Evolutionary conservation across 2,888 invertebrate species (phyloP).

Genomic region (Rhagonycha fulva): DNA sequence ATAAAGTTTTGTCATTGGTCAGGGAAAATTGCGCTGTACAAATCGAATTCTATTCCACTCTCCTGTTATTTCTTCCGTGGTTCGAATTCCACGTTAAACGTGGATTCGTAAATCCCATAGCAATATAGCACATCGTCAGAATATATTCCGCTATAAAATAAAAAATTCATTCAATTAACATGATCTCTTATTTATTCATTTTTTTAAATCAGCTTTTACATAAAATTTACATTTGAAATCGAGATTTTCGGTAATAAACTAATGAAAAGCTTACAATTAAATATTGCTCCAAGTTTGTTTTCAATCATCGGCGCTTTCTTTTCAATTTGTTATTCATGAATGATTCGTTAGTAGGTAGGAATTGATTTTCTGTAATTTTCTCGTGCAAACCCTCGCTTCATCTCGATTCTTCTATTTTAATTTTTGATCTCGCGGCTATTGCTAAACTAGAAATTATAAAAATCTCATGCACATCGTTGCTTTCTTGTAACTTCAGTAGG

Average conservation of each 20-base stretch:
- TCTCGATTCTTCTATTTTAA: neutral
- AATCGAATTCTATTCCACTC: neutral
- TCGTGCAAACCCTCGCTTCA: neutral
- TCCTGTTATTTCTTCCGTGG: too few species aligned
- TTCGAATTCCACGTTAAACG: too few species aligned
- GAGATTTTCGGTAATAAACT: neutral
- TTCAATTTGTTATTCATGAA: neutral
- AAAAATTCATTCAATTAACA: neutral
- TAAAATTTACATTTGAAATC: neutral
- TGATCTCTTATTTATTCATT: neutral
- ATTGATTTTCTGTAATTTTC: neutral
- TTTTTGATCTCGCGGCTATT: conserved; percentile 17
- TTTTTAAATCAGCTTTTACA: neutral
- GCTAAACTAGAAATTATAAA: conserved; percentile 26
- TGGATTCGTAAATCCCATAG: too few species aligned
- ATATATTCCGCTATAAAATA: neutral
- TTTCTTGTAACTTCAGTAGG: conserved; percentile 34
- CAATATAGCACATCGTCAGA: neutral
- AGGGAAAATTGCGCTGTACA: neutral
- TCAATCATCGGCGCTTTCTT: neutral
- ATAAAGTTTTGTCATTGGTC: neutral
- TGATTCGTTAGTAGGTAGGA: neutral
- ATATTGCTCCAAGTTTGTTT: neutral
- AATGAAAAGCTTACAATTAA: neutral
- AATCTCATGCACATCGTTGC: conserved; percentile 29